Conservation (phyloP, 1,140 invertebrate genomes). For the Paracyclopina nana region DNA sequence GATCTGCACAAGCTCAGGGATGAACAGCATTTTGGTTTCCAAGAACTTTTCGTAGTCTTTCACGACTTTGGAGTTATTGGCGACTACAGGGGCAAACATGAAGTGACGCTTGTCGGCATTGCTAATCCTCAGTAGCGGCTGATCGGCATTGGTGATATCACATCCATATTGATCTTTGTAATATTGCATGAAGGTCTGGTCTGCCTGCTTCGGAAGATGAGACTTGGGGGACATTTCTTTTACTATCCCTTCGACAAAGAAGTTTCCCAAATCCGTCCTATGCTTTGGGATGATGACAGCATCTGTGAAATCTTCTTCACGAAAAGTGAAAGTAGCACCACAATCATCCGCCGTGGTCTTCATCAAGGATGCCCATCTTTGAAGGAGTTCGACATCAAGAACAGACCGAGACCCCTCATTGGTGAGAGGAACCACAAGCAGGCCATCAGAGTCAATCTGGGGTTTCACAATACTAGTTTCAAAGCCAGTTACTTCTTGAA, state of each 20-base stretch:
- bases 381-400: too few relatives aligned
- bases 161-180: neutral
- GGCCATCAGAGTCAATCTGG: too few relatives aligned
- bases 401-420: too few relatives aligned
- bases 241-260: conserved; percentile 3
- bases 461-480: too few relatives aligned
- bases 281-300: too few relatives aligned
- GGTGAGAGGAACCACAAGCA: too few relatives aligned
- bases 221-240: neutral
- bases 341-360: too few relatives aligned
- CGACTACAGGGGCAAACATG: neutral
- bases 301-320: too few relatives aligned
- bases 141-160: neutral
- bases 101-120: conserved; percentile 7
- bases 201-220: neutral
- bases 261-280: neutral
- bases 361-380: too few relatives aligned
- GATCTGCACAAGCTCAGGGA: conserved; percentile 5
- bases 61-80: too few relatives aligned
- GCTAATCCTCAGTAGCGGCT: conserved; percentile 9
- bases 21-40: neutral
- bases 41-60: neutral
- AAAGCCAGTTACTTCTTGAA: too few relatives aligned
- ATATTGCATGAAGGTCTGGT: neutral
- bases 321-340: too few relatives aligned